Conservation (phyloP, 2,888 invertebrate genomes). For the Cosmia pyralina region DNA sequence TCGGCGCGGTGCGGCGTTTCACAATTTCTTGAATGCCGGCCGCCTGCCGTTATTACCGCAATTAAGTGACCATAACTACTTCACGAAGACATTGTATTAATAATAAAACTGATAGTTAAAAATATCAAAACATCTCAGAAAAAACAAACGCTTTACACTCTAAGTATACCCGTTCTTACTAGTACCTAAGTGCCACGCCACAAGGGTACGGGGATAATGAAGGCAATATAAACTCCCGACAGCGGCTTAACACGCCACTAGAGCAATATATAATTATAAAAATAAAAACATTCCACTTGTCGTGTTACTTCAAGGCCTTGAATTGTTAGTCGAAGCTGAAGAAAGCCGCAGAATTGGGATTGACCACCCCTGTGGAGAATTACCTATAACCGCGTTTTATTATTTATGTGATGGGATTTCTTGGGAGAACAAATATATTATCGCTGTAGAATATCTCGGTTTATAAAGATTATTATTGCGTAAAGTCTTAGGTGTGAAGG, state of each 20-base stretch:
- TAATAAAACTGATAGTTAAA: constrained; percentile 51
- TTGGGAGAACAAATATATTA: constrained; percentile 26
- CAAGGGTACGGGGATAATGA: constrained; percentile 62
- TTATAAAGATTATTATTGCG: constrained; percentile 3
- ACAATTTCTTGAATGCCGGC: constrained; percentile 70
- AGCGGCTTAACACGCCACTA: constrained; percentile 39
- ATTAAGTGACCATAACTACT: constrained; percentile 72
- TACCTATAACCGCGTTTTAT: constrained; percentile 11
- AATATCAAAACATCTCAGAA: constrained; percentile 48
- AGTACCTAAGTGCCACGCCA: constrained; percentile 37
- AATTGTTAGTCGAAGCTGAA: constrained; percentile 36
- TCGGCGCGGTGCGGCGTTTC: constrained; percentile 64
- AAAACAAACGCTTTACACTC: constrained; percentile 33
- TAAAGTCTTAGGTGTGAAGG: neutral
- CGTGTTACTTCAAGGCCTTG: constrained; percentile 48
- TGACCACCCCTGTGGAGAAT: constrained; percentile 8
- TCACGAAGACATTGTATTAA: constrained; percentile 51
- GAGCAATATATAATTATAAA: constrained; percentile 57
- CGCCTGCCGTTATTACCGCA: constrained; percentile 71
- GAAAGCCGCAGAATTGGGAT: constrained; percentile 33
- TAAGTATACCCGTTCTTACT: constrained; percentile 29
- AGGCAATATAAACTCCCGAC: constrained; percentile 59
- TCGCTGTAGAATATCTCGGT: constrained; percentile 9
- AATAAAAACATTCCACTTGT: constrained; percentile 48
- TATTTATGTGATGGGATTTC: constrained; percentile 22